Base-by-base conservation (phyloP, 2,797 vertebrate species). In the Cyclura pinguis region DNA sequence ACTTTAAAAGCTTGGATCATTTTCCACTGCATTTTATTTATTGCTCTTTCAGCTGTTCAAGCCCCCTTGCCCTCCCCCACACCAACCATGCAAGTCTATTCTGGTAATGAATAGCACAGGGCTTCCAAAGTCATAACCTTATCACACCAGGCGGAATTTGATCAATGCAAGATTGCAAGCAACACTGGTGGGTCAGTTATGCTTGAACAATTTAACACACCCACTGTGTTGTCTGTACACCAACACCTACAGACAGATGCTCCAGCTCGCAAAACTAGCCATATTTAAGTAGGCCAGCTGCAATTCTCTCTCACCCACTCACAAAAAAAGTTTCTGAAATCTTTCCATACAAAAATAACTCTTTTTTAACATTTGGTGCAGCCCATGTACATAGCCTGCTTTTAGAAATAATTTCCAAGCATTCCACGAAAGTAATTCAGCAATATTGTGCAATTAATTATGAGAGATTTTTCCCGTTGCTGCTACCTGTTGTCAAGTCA, bases 21-120 rank as follows among this genome's bases (percentile, higher is more conserved):
- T 87, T 87, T 59, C 73, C 80, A 57, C 27, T 38, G 47, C 9
- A 59, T 84, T 83, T 89, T 89, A 89, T 86, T 86, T 83, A 83
- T 89, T 87, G 88, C 85, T 62, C 52, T 87, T 84, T 84, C 88
- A 92, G 91, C 91, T 89, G 91, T 87, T 73, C 42, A 2, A 69
- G 38, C 14, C 72, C 77, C 69, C 59, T 8, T 29, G 24, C 67
- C 67, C 50, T 35, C 47, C 5, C 50, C 69, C 27, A n/a, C 85
- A 55, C 50, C 57, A 42, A 57, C 8, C 50, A 59, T 57, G 24
- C 27, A 69, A 59, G 18, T 89, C 84, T 92, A 84, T 89, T 89
- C 80, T 87, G 52, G 80, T 84, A 85, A 59, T 32, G 20, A 87
- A 52, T 57, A 88, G 82, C 24, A 27, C 55, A 91, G 80, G 86